Percentiles rank a stretch among this genome's conserved stretches.
phyloP scores from a whole-genome alignment of 2,797 vertebrate species.

The Ambastaia sidthimunki region DNA sequence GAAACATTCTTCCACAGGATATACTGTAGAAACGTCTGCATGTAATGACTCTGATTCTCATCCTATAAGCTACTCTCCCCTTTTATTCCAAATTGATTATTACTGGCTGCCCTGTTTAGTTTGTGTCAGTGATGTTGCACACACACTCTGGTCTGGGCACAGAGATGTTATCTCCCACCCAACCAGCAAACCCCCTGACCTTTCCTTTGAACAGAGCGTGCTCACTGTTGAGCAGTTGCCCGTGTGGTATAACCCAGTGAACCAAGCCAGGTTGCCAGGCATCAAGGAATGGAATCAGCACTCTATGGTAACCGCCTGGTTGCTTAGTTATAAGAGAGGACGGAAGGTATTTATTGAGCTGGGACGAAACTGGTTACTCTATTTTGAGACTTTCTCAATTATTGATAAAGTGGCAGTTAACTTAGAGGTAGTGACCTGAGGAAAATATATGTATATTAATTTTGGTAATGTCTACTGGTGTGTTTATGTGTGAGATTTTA shows the following conservation, averaged over 20 bases:
- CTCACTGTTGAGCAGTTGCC: constrained; percentile 45
- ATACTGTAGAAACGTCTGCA: constrained; percentile 28
- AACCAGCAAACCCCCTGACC: constrained; percentile 45
- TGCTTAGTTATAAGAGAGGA: constrained; percentile 43
- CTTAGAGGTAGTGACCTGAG: constrained; percentile 25
- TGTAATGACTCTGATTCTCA: constrained; percentile 19
- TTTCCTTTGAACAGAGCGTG: constrained; percentile 32
- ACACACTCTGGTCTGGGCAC: constrained; percentile 16
- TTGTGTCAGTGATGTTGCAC: constrained; percentile 12
- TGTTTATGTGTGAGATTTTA: constrained; percentile 6
- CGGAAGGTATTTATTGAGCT: constrained; percentile 51
- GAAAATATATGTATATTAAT: constrained; percentile 25
- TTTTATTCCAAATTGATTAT: constrained; percentile 22
- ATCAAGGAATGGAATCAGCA: constrained; percentile 70
- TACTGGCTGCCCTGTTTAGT: constrained; percentile 26
- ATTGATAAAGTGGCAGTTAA: constrained; percentile 36
- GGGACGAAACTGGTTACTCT: constrained; percentile 43
- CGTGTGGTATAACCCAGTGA: constrained; percentile 52
- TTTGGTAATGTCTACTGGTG: background rate
- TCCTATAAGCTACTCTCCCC: constrained; percentile 41
- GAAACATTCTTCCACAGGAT: constrained; percentile 1
- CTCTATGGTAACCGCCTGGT: constrained; percentile 73
- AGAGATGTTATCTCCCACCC: constrained; percentile 39
- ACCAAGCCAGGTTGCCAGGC: constrained; percentile 75
- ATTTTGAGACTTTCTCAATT: constrained; percentile 49